Evolutionary conservation across 2,888 invertebrate genomes (phyloP).

Genomic region (Cyclophora albipunctata): DNA sequence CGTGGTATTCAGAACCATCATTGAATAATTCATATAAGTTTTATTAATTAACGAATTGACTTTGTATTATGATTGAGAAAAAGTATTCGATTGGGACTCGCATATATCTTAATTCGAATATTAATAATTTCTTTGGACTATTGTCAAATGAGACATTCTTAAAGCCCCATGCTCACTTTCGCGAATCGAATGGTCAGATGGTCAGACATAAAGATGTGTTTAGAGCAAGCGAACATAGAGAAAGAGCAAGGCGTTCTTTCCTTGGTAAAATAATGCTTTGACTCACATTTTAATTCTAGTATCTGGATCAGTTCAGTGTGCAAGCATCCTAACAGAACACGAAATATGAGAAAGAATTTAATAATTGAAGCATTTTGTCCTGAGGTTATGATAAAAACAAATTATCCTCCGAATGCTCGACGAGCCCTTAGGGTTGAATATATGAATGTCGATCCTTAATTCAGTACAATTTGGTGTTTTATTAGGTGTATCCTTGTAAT

Average conservation of each 20-base stretch:
- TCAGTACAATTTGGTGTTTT: conserved; percentile 16
- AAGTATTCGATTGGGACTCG: conserved; percentile 22
- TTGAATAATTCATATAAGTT: conserved; percentile 59
- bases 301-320: too few species aligned
- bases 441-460: conserved; percentile 26
- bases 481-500: not conserved
- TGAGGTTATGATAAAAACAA: conserved; percentile 51
- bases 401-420: conserved; percentile 38
- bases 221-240: too few species aligned
- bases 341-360: conserved; percentile 53
- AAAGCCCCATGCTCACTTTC: too few species aligned
- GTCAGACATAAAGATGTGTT: too few species aligned
- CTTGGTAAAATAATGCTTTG: too few species aligned
- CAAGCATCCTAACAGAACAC: conserved; percentile 24
- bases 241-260: too few species aligned
- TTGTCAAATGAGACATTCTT: conserved; percentile 45
- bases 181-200: too few species aligned
- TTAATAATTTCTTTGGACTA: conserved; percentile 57
- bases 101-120: conserved; percentile 55
- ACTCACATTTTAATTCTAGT: too few species aligned
- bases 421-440: conserved; percentile 32
- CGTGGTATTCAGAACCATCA: conserved; percentile 28
- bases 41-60: conserved; percentile 56
- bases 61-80: conserved; percentile 34
- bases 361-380: conserved; percentile 58